phyloP scores from a whole-genome alignment of 2,888 invertebrate genomes.

The Drepana falcataria region DNA sequence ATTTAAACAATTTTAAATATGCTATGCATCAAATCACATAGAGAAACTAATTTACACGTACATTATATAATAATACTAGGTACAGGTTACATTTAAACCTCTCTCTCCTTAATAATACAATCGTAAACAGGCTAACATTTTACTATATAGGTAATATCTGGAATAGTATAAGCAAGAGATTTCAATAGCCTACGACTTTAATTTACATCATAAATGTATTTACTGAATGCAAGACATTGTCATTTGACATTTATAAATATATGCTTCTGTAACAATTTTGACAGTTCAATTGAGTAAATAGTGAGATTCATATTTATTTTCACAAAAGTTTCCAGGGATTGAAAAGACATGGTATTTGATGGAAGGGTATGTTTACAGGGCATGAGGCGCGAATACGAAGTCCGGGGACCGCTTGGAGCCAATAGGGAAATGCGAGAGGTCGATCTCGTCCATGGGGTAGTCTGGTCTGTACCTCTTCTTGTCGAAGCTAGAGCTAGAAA shows the following conservation, averaged over 20 bases:
- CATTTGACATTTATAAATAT: too few relatives aligned
- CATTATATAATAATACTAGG: constrained; percentile 18
- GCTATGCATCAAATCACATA: constrained; percentile 17
- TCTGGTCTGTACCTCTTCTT: constrained; percentile 61
- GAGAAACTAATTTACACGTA: constrained; percentile 34
- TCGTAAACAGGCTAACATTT: constrained; percentile 4
- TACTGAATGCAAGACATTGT: too few relatives aligned
- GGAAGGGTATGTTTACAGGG: constrained; percentile 18
- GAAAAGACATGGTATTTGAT: constrained; percentile 7
- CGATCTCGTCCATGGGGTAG: constrained; percentile 70
- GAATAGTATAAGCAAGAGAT: not conserved
- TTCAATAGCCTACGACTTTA: not conserved
- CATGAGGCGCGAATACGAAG: constrained; percentile 19
- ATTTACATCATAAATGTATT: too few relatives aligned
- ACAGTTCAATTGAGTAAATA: too few relatives aligned
- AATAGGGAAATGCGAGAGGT: constrained; percentile 66
- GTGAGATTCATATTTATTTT: too few relatives aligned
- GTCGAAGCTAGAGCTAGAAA: constrained; percentile 39
- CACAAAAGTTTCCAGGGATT: constrained; percentile 4
- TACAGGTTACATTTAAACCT: constrained; percentile 37
- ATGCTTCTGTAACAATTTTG: too few relatives aligned
- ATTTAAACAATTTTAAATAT: constrained; percentile 12
- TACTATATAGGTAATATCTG: not conserved
- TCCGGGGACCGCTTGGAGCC: constrained; percentile 56
- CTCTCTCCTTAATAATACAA: constrained; percentile 37